Percentiles rank a stretch among this genome's conserved stretches.
These are phyloP conservation scores for Hoplodrina blanda DNA, from an alignment of 2,888 invertebrate species.

Conservation along the genomic window DNA sequence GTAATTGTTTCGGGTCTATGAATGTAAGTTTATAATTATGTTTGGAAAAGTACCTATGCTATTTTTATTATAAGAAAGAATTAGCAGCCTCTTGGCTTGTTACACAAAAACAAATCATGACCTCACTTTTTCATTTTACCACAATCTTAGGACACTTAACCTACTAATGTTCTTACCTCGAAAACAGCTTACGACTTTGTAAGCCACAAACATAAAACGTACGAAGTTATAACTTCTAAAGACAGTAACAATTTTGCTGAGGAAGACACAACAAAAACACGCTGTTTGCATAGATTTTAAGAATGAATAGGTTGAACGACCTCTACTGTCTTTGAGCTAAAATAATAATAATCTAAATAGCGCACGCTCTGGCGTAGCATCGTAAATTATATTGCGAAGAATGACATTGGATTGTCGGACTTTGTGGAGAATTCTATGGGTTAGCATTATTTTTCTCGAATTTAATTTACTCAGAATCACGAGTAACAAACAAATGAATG, in stretches of 20 bases:
- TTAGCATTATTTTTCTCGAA: background rate
- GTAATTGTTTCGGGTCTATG: too few species aligned
- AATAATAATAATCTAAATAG: constrained; percentile 67
- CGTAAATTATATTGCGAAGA: constrained; percentile 69
- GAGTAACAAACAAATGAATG: background rate
- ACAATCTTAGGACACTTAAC: constrained; percentile 32
- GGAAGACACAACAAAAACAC: constrained; percentile 34
- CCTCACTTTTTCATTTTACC: constrained; percentile 32
- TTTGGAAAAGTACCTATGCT: too few species aligned
- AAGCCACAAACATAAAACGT: constrained; percentile 35
- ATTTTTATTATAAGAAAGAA: too few species aligned
- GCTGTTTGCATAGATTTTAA: constrained; percentile 58
- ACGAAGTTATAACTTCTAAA: constrained; percentile 36
- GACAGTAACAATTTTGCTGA: constrained; percentile 27
- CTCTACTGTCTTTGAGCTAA: constrained; percentile 67
- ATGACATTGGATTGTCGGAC: constrained; percentile 50
- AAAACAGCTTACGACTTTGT: constrained; percentile 9
- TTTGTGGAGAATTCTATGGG: constrained; percentile 8
- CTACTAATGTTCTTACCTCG: constrained; percentile 11
- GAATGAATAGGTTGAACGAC: constrained; percentile 76
- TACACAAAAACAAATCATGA: constrained; percentile 35
- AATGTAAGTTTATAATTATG: too few species aligned
- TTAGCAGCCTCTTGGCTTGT: constrained; percentile 3
- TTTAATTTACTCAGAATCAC: constrained; percentile 14
- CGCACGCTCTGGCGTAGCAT: constrained; percentile 40